Base-by-base conservation (phyloP, 2,888 invertebrate genomes). In the Trachelus iudaicus region DNA sequence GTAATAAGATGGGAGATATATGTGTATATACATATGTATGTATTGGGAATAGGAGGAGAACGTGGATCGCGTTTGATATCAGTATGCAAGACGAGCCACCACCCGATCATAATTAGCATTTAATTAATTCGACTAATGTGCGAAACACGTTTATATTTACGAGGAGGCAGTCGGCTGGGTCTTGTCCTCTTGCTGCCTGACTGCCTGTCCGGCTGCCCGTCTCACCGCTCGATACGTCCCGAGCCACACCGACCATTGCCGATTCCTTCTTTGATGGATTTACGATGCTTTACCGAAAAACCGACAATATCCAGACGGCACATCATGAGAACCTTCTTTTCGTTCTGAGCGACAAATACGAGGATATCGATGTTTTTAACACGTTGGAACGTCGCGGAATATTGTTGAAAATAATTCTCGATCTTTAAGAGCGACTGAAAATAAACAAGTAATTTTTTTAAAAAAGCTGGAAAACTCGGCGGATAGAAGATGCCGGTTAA, bases 121-220 rank as follows among this genome's bases (percentile, higher is more conserved):
- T 87, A 88, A 89, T 89, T 89, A 89, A 89, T 89, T 86, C 86
- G 87, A 85, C 87, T 87, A 87, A 89, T 89, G 87, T 83, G 85
- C 84, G 87, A 88, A 87, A 87, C 89, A 86, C 88, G 87, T 87
- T 86, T 84, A 85, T 86, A 87, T 85, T 85, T 87, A 83, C 83
- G 77, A 23, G 31, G 85, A 85, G 77, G 81, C 82, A 85, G 81
- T 56, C 56, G 79, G 71, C 71, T 13, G 11, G 12, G 12, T 23
- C 71, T 71, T 76, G 75, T 76, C 75, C 69, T 74, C 77, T 68
- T 80, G 75, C 78, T 77, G n/a, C 69, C 56, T 56, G 56, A 56
- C 56, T 56, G 56, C 56, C 56, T 56, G 56, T 56, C 56, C 56
- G 23, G 56, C 56, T 56, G 56, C 56, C 23, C 23, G 56, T 56